phyloP scores from a whole-genome alignment of 2,113 vertebrate species.

The Paralichthys olivaceus region DNA sequence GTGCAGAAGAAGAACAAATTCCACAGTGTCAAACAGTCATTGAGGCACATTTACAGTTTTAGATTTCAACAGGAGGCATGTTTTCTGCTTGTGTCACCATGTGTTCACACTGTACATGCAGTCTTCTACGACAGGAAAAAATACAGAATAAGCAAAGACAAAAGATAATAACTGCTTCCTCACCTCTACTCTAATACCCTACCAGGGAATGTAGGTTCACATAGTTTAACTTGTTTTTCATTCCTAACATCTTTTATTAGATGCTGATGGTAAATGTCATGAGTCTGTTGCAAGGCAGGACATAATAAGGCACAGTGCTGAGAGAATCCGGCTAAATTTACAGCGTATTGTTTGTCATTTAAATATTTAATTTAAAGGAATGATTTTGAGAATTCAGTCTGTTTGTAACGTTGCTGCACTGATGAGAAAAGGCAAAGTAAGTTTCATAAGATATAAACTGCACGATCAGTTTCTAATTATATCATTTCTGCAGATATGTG shows the following conservation, averaged over 20 bases:
- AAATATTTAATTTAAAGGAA: not conserved
- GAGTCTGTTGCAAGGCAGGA: not conserved
- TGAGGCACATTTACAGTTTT: conserved; percentile 31
- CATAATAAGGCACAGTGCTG: conserved; percentile 3
- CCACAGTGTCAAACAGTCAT: conserved; percentile 17
- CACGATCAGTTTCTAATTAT: not conserved
- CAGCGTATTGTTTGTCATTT: not conserved
- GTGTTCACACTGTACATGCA: conserved; percentile 1
- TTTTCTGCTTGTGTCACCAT: not conserved
- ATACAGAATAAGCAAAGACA: not conserved
- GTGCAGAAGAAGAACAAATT: conserved; percentile 17
- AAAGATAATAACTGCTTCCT: not conserved
- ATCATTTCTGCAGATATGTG: not conserved
- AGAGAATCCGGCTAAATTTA: not conserved
- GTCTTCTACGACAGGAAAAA: conserved; percentile 10
- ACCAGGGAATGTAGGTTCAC: not conserved
- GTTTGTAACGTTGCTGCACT: not conserved
- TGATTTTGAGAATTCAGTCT: not conserved
- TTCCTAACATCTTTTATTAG: not conserved
- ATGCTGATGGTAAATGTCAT: not conserved
- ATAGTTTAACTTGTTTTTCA: not conserved
- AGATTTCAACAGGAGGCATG: conserved; percentile 13
- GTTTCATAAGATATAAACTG: not conserved
- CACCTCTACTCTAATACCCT: not conserved
- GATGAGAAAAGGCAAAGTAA: conserved; percentile 7